Base-by-base conservation (phyloP, 2,113 vertebrate genomes). In the Strix aluco region DNA sequence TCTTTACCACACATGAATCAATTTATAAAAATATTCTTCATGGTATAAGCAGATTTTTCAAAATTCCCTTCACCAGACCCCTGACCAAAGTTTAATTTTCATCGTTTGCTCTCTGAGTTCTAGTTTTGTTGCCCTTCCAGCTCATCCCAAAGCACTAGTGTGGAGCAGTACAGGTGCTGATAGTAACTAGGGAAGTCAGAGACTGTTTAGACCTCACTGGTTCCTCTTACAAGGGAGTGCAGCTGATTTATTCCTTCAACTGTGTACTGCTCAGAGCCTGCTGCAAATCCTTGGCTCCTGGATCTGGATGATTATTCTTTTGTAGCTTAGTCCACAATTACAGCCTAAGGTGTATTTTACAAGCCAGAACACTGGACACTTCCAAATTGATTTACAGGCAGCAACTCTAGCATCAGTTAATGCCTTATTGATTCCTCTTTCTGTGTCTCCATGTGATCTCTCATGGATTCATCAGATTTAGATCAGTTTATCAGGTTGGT, bases 391-490 rank as follows among this genome's bases (percentile, higher is more conserved):
- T 94, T 92, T 67, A 72, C 12, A 49, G 83, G 47, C 1, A 3
- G 55, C 75, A 86, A 1, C 72, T 71, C 59, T 42, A 86, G 42
- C 51, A 67, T 30, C 63, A 67, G 30, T 47, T 88, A 92, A 80
- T 77, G 26, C 38, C 54, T 81, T 63, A 95, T 86, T 49, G 81
- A 91, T 81, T 91, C 40, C 29, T 95, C 38, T 72, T 58, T 63
- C 59, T 74, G 12, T 58, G 21, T 67, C 83, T 77, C 46, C 42
- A 5, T 51, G 18, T 47, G 72, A 54, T 78, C 15, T 74, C 70
- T 72, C 17, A 8, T 7, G 47, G 70, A 85, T 74, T 88, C 15
- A 47, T 71, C 73, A 79, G 36, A 30, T 74, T 54, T 85, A 90
- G 73, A 94, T 86, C 36, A 40, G 19, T 65, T 92, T 82, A 84